Base-by-base conservation (phyloP, 2,113 vertebrate genomes). In the Haliaeetus leucogaster region DNA sequence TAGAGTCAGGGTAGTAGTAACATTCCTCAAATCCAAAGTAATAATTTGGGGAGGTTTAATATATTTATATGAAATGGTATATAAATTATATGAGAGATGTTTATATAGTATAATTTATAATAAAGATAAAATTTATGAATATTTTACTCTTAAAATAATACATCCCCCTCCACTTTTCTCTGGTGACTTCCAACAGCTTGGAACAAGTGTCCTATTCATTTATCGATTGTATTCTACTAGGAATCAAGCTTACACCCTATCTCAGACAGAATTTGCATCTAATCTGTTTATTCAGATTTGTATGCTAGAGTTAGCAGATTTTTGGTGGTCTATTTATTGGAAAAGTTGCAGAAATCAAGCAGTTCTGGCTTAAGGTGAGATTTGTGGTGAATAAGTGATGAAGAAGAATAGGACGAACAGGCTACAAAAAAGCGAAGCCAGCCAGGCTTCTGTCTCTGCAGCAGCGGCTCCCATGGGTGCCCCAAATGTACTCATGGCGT, bases 181-280 rank as follows among this genome's bases (percentile, higher is more conserved):
- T 61, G 27, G 3, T 70, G n/a, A 59, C 22, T 72, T 94, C 43
- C 22, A 67, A 6, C 12, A 47, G 26, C 13, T 73, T 6, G 9
- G 22, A 89, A 53, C 7, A 67, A 76, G 25, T 29, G 4, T 67
- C 7, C 4, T 43, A 26, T 45, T 62, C 7, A 42, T 70, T 68
- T 78, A 38, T 32, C 6, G 2, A 21, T 27, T 19, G 2, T 8
- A 61, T 56, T 81, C 10, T 47, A 34, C 30, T 61, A 84, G 40
- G 62, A 78, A 65, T 20, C 1, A 2, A 70, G 22, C 1, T 89
- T 74, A 16, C 14, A 63, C 0, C 0, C 23, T 58, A 18, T 65
- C n/a, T 68, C 52, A 88, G 17, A 29, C 16, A 2, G 3, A 36
- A 45, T 80, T 45, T 42, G 11, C n/a, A 38, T n/a, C 30, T 88